A percentile compares a stretch with the other conserved stretches of the same genome.
These are phyloP conservation scores for Salminus brasiliensis DNA, from an alignment of 2,113 vertebrate genomes.

Conservation along the genomic window DNA sequence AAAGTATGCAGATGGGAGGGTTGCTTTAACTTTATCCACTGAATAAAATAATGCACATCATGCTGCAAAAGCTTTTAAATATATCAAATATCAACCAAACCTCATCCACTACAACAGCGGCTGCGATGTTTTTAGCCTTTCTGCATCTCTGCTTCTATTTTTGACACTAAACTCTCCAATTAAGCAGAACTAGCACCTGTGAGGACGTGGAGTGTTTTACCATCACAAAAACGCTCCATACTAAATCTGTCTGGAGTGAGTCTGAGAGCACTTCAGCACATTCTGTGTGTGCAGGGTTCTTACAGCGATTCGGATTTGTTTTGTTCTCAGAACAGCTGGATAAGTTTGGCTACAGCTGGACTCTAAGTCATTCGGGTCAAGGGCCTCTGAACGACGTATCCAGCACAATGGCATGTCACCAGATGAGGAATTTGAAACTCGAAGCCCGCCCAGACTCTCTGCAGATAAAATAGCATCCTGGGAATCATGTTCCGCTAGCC, in stretches of 20 bases:
- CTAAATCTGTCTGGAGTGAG: neutral
- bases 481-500: conserved; percentile 15
- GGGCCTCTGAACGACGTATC: neutral
- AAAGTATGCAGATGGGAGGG: too few relatives aligned
- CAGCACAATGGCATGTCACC: neutral
- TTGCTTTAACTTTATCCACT: too few relatives aligned
- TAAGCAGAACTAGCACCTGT: neutral
- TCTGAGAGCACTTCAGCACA: neutral
- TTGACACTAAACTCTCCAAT: neutral
- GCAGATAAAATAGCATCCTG: conserved; percentile 31
- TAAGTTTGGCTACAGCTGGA: neutral
- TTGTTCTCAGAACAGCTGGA: neutral
- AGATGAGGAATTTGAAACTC: conserved; percentile 39
- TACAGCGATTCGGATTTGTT: neutral
- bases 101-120: too few relatives aligned
- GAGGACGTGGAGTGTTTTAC: neutral
- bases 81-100: too few relatives aligned
- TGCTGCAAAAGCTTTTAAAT: too few relatives aligned
- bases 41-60: too few relatives aligned
- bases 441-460: neutral
- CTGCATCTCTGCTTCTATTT: neutral
- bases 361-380: neutral
- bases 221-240: neutral
- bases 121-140: neutral
- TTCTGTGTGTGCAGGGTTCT: neutral